Evolutionary conservation across 1,140 invertebrate genomes (phyloP), one percentile per base, ranked within the genome.

Genomic region (Apis cerana): DNA sequence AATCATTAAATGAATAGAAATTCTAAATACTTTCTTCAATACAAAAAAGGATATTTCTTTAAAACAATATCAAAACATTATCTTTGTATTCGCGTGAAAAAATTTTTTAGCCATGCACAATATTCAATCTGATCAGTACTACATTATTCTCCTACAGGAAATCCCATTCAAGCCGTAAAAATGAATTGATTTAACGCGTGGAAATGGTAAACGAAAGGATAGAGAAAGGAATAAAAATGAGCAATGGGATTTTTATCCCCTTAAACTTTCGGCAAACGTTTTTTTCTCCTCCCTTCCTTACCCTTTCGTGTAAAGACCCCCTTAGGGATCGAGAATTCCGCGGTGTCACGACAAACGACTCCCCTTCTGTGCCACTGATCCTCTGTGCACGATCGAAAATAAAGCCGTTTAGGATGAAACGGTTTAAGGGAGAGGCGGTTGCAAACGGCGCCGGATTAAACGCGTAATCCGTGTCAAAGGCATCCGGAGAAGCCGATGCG

Each of bases 381-480:
- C 54, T 64, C 23, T 48, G 52, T 56, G 33, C 50, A 33, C 78
- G 61, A 80, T 80, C 78, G 56, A 74, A 80, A 80, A 80, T 80
- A 80, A 74, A 80, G 69, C 69, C 78, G 70, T 80, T 80, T 64
- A 80, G 70, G 78, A 56, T 19, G 56, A 80, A 80, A 50, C 78
- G 78, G 59, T 72, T 74, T 74, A 71, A 80, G 59, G 78, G 56
- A 50, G 10, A 11, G 23, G 23, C 48, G 5, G 27, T 48, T 54
- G 78, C 56, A 43, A 80, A 65, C 56, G 27, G 59, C n/a, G 17
- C 8, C 21, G 61, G 78, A 80, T 80, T 80, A 80, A 74, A 65
- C 78, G 78, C 70, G 70, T 74, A 80, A 80, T 74, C 78, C 69
- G 70, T 74, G 78, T 80, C 78, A 80, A 80, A 80, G 70, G 78